These are phyloP conservation scores for Rhegmatorhina hoffmannsi DNA, from an alignment of 2,113 vertebrate genomes.

Conservation along the genomic window DNA sequence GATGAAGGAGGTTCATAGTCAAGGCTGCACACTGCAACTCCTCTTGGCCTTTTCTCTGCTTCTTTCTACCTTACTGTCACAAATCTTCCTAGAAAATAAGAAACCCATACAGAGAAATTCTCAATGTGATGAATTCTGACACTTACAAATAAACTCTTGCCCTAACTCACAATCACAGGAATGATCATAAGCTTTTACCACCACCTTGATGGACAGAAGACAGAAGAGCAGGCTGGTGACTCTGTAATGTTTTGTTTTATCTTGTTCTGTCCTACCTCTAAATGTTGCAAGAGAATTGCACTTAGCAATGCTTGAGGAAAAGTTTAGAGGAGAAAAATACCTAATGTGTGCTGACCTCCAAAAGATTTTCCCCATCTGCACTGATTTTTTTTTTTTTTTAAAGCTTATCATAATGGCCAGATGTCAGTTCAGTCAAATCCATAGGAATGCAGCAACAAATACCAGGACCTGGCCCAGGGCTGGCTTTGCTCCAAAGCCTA, in stretches of 20 bases:
- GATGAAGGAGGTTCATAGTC: background rate
- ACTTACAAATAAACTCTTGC: background rate
- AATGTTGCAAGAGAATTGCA: background rate
- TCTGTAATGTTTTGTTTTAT: background rate
- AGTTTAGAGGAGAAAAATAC: background rate
- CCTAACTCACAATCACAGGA: background rate
- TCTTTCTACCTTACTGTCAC: background rate
- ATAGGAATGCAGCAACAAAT: slow-evolving; percentile 46
- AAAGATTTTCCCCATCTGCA: background rate
- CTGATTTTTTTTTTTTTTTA: background rate
- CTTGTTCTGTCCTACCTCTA: background rate
- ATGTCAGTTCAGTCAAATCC: slow-evolving; percentile 43
- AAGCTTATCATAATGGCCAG: slow-evolving; percentile 16
- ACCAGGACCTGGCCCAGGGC: background rate
- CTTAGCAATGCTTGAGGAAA: background rate
- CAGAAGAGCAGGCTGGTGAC: background rate
- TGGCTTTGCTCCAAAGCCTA: background rate
- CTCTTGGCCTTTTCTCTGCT: background rate
- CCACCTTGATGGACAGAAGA: background rate
- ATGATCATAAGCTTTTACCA: background rate
- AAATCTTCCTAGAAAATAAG: background rate
- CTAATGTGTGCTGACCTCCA: background rate
- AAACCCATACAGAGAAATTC: background rate
- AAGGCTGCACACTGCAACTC: background rate
- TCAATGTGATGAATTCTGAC: background rate